Evolutionary conservation across 2,888 invertebrate genomes (phyloP).

Genomic region (Xylophagus ater): DNA sequence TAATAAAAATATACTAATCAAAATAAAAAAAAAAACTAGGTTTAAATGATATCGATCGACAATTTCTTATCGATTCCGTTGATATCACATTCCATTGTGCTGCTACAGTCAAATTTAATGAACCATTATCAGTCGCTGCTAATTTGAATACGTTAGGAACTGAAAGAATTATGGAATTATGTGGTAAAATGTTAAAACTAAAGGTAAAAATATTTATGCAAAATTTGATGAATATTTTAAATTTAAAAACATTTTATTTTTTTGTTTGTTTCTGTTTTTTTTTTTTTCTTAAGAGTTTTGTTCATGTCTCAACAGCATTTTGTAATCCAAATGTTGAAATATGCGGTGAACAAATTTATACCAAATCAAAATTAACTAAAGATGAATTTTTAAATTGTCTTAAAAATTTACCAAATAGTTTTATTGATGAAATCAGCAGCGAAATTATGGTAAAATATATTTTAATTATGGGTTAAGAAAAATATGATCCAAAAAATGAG

Average conservation of each 20-base stretch:
- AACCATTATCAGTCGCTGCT: conserved; percentile 69
- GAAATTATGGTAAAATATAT: conserved; percentile 40
- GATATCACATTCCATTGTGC: conserved; percentile 84
- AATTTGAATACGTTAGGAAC: conserved; percentile 79
- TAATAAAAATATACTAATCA: no score
- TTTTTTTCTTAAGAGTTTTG: conserved; percentile 43
- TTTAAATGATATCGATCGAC: conserved; percentile 50
- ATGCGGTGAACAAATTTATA: conserved; percentile 71
- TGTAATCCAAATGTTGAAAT: conserved; percentile 70
- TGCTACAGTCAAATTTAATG: conserved; percentile 84
- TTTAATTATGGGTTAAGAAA: not conserved
- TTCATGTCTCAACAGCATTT: conserved; percentile 88
- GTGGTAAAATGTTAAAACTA: conserved; percentile 63
- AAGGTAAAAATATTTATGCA: conserved; percentile 38
- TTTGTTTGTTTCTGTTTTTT: no score
- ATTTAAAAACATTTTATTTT: not conserved
- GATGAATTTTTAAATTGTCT: conserved; percentile 46
- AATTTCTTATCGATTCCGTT: conserved; percentile 49
- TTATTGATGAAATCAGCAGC: conserved; percentile 43
- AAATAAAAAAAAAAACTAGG: conserved; percentile 26
- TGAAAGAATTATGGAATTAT: conserved; percentile 63
- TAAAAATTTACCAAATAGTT: conserved; percentile 46
- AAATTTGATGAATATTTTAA: not conserved
- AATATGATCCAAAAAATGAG: no score
- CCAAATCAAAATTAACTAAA: conserved; percentile 45